Percentiles rank a stretch among this genome's conserved stretches.
These are phyloP conservation scores for Monoplex corrugatus DNA, from an alignment of 2,888 invertebrate species.

Conservation along the genomic window DNA sequence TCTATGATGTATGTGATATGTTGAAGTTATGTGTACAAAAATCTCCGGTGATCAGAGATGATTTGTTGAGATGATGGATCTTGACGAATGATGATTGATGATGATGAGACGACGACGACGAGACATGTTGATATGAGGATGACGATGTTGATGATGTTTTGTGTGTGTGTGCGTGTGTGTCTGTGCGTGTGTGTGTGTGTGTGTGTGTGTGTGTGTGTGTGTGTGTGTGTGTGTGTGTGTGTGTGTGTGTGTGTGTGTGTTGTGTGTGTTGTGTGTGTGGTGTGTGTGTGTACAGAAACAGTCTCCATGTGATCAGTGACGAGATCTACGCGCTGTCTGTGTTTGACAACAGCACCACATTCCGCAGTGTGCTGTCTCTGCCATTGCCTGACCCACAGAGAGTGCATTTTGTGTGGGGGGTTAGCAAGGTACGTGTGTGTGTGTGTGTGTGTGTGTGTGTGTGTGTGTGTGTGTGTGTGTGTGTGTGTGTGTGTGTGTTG, in stretches of 20 bases:
- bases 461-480: background rate
- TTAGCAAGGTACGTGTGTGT: constrained; percentile 68
- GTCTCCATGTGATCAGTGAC: constrained; percentile 70
- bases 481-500: background rate
- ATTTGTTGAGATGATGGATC: no score
- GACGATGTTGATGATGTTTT: no score
- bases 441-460: background rate
- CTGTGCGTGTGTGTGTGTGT: constrained; percentile 13
- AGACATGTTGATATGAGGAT: no score
- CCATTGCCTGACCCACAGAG: constrained; percentile 65
- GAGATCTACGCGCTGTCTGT: constrained; percentile 73
- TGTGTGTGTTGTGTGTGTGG: no score
- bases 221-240: constrained; percentile 13
- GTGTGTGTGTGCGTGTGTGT: no score
- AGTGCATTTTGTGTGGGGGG: constrained; percentile 75
- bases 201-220: constrained; percentile 13
- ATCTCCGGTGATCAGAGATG: no score
- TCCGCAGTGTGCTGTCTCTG: constrained; percentile 67
- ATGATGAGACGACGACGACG: no score
- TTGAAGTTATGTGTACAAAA: no score
- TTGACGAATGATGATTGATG: no score
- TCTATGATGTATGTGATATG: no score
- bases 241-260: no score
- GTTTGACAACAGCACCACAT: constrained; percentile 59
- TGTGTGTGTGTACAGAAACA: constrained; percentile 63